Percentiles rank a stretch among this genome's conserved stretches.
phyloP scores from a whole-genome alignment of 2,797 vertebrate species.

The Enteromius treurensis region DNA sequence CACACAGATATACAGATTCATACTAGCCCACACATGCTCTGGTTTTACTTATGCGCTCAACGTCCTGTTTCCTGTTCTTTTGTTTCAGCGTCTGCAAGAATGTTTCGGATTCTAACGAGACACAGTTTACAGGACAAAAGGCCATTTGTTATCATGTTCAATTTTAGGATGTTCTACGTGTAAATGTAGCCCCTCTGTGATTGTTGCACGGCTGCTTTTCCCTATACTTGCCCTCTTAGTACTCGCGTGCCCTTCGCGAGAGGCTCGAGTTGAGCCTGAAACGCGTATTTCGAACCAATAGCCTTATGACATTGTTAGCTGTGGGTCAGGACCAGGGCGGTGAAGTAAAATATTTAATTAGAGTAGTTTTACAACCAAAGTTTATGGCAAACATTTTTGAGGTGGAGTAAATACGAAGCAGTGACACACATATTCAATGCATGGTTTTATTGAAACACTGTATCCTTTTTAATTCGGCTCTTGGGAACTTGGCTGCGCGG shows the following conservation, averaged over 20 bases:
- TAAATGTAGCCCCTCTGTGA: no score
- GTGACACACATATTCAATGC: slow-evolving; percentile 18
- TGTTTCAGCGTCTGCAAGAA: not conserved
- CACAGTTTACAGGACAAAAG: not conserved
- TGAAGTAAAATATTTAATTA: slow-evolving; percentile 24
- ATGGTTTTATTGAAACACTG: slow-evolving; percentile 30
- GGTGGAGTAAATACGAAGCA: slow-evolving; percentile 13
- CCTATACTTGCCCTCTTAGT: not conserved
- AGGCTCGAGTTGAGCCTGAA: not conserved
- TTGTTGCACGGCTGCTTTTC: not conserved
- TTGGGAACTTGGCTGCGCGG: not conserved
- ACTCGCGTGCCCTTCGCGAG: not conserved
- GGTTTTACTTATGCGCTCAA: not conserved
- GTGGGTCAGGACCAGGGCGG: not conserved
- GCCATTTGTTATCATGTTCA: not conserved
- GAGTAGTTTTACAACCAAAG: slow-evolving; percentile 26
- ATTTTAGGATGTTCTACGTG: not conserved
- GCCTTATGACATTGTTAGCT: not conserved
- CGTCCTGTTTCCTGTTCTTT: not conserved
- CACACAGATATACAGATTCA: slow-evolving; percentile 1
- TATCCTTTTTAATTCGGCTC: not conserved
- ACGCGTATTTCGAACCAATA: not conserved
- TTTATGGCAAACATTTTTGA: slow-evolving; percentile 27
- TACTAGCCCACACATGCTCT: slow-evolving; percentile 21
- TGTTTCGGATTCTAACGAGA: not conserved